Base-by-base conservation (phyloP, 1,140 invertebrate species). In the Diprion similis region DNA sequence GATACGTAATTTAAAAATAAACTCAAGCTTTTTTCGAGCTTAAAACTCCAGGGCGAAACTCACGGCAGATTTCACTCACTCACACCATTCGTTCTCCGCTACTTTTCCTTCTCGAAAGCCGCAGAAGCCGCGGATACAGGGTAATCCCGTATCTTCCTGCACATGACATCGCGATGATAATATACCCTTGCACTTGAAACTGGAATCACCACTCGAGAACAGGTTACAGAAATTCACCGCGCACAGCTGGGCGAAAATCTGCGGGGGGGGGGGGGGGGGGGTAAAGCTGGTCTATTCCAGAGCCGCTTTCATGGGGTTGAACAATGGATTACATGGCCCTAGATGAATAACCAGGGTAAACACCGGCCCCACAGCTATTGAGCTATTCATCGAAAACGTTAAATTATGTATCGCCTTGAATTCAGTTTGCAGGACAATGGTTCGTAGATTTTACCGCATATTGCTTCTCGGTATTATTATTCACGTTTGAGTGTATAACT, bases 131-230 rank as follows among this genome's bases (percentile, higher is more conserved):
- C 51, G 9, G 51, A 59, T 8, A 59, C n/a, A 59, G 24, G 24
- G 24, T 6, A 37, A 37, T 37, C 24, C 24, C 24, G 24, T 37
- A 37, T 37, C 24, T 37, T 37, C 24, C 24, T 37, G 24, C 24
- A 37, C 24, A 37, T 37, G 24, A 37, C 24, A 6, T 37, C n/a
- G 11, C 51, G 51, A 59, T 59, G 11, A 15, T 17, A 17, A 17
- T 59, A 59, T 13, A 59, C 51, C 11, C 51, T 59, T 59, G 51
- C 51, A 59, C 51, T 59, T 59, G 51, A 59, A 59, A 59, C 51
- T 15, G 51, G 51, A 10, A 59, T 59, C 9, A 59, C 11, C n/a
- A 59, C n/a, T 59, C n/a, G 51, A 59, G 51, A 59, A 59, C 51
- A 17, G 3, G 8, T 13, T 13, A 15, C 24, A 13, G 51, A 9